These are phyloP conservation scores for Hippasteria phrygiana DNA, from an alignment of 53 echinoderm and acorn worm species.

Conservation along the genomic window DNA sequence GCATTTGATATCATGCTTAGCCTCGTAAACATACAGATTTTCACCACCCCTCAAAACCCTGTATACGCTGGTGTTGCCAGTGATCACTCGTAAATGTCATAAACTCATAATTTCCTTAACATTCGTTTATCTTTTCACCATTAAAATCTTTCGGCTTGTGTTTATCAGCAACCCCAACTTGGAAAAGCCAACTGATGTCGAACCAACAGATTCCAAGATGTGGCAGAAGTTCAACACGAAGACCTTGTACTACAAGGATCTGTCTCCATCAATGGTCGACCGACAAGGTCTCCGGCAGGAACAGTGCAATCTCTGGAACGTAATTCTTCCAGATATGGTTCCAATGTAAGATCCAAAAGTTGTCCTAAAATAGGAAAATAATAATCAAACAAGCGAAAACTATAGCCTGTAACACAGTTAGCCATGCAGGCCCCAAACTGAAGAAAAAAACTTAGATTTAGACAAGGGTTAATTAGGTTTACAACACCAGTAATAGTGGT, in stretches of 20 bases:
- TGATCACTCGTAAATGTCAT: background rate
- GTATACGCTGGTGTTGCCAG: background rate
- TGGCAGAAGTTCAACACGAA: background rate
- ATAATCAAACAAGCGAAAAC: too few species aligned
- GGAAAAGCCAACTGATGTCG: background rate
- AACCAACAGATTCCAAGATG: background rate
- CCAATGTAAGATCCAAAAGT: background rate
- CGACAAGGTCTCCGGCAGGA: background rate
- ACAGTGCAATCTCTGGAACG: constrained; percentile 36
- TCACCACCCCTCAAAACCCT: background rate
- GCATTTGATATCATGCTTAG: too few species aligned
- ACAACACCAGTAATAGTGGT: too few species aligned
- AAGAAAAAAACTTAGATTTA: too few species aligned
- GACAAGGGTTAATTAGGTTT: too few species aligned
- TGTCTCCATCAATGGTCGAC: background rate
- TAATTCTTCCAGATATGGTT: background rate
- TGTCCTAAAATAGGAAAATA: too few species aligned
- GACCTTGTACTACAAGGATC: constrained; percentile 13
- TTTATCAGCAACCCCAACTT: background rate
- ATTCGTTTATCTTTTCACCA: background rate
- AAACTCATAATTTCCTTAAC: background rate
- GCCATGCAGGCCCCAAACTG: too few species aligned
- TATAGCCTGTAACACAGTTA: too few species aligned
- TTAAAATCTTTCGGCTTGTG: background rate
- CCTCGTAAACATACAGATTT: too few species aligned